Conservation (phyloP, 2,113 vertebrate species). For the Pseudorasbora parva region DNA sequence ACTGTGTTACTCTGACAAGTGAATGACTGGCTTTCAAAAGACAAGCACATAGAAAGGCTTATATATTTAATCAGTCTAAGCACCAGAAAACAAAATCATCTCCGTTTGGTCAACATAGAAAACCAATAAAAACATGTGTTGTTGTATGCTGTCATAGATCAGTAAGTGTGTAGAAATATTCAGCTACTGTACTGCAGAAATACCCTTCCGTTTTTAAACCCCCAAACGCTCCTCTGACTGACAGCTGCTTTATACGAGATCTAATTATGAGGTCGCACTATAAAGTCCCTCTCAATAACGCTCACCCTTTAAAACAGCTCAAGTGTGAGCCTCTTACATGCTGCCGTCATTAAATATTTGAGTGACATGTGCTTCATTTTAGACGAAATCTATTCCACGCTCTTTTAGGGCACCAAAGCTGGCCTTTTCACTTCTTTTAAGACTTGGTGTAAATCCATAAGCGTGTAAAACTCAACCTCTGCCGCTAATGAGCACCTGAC, state of each 20-base stretch:
- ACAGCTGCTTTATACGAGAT: conserved; percentile 39
- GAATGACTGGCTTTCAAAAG: too few relatives aligned
- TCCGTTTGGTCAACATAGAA: background rate
- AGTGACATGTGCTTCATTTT: conserved; percentile 55
- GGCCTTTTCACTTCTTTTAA: conserved; percentile 41
- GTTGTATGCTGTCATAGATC: background rate
- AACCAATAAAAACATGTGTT: background rate
- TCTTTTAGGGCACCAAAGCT: conserved; percentile 22
- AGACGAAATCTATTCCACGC: background rate
- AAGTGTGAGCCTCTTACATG: conserved; percentile 52
- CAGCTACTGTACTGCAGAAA: background rate
- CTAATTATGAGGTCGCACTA: conserved; percentile 39
- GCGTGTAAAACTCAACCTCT: conserved; percentile 19
- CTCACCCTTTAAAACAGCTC: conserved; percentile 45
- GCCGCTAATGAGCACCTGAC: conserved; percentile 45
- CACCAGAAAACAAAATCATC: background rate
- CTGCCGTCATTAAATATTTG: conserved; percentile 43
- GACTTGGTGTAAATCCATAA: conserved; percentile 44
- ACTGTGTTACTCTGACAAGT: too few relatives aligned
- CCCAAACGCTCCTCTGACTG: conserved; percentile 14
- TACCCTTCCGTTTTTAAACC: background rate
- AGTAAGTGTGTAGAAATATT: background rate
- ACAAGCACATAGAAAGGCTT: too few relatives aligned
- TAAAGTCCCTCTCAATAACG: conserved; percentile 40
- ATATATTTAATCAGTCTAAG: background rate